phyloP scores from a whole-genome alignment of 2,797 vertebrate genomes.

The Arnoldichthys spilopterus region DNA sequence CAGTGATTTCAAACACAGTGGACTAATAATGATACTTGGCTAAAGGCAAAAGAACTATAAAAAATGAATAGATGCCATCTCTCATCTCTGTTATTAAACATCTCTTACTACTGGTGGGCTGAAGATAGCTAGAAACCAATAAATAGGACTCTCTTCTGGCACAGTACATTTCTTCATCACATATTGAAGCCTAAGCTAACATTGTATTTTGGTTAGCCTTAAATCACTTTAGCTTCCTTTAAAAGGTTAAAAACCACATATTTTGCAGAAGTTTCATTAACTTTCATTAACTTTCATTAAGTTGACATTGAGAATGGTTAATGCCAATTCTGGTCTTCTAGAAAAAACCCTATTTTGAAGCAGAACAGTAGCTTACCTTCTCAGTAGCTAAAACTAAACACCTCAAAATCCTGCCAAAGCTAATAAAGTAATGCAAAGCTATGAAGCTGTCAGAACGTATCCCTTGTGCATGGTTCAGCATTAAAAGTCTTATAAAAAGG shows the following conservation, averaged over 20 bases:
- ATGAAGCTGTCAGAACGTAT: neutral
- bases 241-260: neutral
- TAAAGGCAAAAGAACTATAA: neutral
- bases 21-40: neutral
- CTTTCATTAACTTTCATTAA: no score
- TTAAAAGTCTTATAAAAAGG: neutral
- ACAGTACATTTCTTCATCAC: neutral
- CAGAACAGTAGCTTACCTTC: neutral
- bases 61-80: constrained; percentile 15
- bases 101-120: neutral
- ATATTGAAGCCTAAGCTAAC: neutral
- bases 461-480: neutral
- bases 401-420: no score
- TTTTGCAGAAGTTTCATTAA: no score
- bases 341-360: neutral
- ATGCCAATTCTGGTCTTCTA: neutral
- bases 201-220: neutral
- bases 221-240: neutral
- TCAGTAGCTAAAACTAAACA: neutral
- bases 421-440: neutral
- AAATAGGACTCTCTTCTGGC: neutral
- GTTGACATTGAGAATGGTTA: neutral
- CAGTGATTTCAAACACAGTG: no score
- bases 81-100: neutral
- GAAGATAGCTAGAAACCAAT: neutral